Percentiles rank a stretch among this genome's conserved stretches.
phyloP scores from a whole-genome alignment of 2,113 vertebrate species.

The Excalfactoria chinensis region DNA sequence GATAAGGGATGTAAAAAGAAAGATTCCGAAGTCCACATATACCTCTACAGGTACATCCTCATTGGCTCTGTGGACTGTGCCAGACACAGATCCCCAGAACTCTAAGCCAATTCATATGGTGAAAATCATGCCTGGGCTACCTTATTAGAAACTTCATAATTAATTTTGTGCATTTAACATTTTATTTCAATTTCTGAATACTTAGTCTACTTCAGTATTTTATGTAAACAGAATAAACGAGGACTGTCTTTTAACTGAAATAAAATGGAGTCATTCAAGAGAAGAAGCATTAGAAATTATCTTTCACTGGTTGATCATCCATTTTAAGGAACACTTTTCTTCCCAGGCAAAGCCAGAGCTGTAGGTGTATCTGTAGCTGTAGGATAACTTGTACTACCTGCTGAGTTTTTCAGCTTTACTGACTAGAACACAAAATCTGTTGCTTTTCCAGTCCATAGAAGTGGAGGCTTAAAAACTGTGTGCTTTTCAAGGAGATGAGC shows the following conservation, averaged over 20 bases:
- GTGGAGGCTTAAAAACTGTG: neutral
- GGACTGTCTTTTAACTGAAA: neutral
- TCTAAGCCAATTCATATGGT: neutral
- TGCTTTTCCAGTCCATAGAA: neutral
- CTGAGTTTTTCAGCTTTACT: neutral
- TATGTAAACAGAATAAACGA: neutral
- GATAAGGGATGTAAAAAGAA: neutral
- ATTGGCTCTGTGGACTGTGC: fast-evolving
- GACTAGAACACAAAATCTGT: neutral
- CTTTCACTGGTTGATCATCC: neutral
- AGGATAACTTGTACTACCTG: neutral
- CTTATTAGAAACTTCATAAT: neutral
- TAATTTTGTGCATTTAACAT: neutral
- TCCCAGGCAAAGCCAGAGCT: neutral
- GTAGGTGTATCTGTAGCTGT: neutral
- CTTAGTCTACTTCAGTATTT: neutral
- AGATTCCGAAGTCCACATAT: fast-evolving
- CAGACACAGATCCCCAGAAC: neutral
- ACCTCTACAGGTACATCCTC: neutral
- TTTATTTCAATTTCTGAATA: neutral
- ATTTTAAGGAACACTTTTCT: neutral
- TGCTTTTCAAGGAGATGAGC: neutral
- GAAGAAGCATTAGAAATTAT: neutral
- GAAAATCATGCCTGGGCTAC: neutral
- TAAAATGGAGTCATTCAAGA: neutral